Conservation (phyloP, 2,113 vertebrate genomes). For the Saguinus imperator region DNA sequence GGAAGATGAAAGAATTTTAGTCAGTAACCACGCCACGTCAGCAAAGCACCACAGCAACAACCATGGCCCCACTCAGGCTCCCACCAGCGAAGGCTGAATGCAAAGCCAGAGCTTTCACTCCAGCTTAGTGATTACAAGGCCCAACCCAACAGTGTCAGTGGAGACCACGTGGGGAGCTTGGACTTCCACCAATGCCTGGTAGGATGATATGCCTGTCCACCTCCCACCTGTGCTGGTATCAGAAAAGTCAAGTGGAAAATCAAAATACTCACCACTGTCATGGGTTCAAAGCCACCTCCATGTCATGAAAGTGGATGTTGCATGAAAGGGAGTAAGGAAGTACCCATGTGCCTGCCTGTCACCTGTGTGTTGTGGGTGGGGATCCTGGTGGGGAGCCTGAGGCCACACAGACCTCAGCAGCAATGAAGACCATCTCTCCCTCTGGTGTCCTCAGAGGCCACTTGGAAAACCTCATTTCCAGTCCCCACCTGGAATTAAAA, state of each 20-base stretch:
- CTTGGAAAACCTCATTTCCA: background rate
- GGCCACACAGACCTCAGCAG: background rate
- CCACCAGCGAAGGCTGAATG: background rate
- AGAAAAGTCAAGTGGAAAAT: background rate
- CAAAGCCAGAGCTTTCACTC: background rate
- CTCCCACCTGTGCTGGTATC: no score
- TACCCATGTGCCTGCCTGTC: background rate
- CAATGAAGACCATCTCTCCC: background rate
- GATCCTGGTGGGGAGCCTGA: background rate
- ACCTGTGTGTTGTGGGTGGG: background rate
- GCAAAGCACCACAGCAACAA: background rate
- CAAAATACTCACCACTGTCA: rapidly evolving
- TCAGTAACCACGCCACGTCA: rapidly evolving
- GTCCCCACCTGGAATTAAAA: background rate
- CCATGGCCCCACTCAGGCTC: no score
- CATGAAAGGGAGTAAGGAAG: background rate
- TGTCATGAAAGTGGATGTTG: background rate
- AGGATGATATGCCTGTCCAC: rapidly evolving
- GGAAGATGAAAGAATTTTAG: background rate
- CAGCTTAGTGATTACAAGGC: background rate
- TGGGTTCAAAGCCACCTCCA: background rate
- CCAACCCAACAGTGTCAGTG: background rate
- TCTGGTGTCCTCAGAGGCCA: no score
- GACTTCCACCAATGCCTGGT: background rate
- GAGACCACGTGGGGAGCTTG: background rate